These are phyloP conservation scores for Thunnus maccoyii DNA, from an alignment of 2,113 vertebrate genomes.

Conservation along the genomic window DNA sequence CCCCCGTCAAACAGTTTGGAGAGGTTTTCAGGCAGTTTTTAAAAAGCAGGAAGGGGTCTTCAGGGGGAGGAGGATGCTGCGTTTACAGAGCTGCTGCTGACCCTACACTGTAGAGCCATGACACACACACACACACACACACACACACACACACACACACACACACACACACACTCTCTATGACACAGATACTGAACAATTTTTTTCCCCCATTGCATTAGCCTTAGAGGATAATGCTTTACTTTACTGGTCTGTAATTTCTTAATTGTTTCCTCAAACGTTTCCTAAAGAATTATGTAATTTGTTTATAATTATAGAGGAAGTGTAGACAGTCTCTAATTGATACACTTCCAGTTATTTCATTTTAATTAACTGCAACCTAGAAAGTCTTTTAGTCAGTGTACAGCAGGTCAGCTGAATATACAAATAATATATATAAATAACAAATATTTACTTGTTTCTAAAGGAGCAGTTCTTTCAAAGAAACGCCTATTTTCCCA, in stretches of 20 bases:
- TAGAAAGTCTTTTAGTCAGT: background rate
- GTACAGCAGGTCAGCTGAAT: background rate
- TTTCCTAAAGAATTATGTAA: background rate
- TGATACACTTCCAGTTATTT: background rate
- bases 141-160: background rate
- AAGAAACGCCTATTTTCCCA: too few relatives aligned
- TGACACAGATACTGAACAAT: background rate
- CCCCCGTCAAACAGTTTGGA: background rate
- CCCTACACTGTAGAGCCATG: background rate
- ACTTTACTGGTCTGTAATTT: background rate
- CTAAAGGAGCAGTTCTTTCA: background rate
- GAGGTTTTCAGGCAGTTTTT: slow-evolving; percentile 30
- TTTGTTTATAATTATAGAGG: background rate
- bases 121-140: background rate
- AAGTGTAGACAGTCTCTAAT: background rate
- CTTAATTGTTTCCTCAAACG: background rate
- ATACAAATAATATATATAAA: background rate
- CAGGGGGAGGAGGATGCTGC: background rate
- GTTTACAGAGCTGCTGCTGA: slow-evolving; percentile 5
- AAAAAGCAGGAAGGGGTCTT: slow-evolving; percentile 12
- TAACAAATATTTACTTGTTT: background rate
- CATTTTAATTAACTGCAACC: background rate
- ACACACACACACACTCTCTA: too few relatives aligned
- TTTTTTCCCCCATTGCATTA: background rate
- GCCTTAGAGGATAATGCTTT: background rate